A percentile compares a stretch with the other conserved stretches of the same genome.
phyloP scores from a whole-genome alignment of 2,888 invertebrate genomes.

The Mesopsocus fuscifrons region DNA sequence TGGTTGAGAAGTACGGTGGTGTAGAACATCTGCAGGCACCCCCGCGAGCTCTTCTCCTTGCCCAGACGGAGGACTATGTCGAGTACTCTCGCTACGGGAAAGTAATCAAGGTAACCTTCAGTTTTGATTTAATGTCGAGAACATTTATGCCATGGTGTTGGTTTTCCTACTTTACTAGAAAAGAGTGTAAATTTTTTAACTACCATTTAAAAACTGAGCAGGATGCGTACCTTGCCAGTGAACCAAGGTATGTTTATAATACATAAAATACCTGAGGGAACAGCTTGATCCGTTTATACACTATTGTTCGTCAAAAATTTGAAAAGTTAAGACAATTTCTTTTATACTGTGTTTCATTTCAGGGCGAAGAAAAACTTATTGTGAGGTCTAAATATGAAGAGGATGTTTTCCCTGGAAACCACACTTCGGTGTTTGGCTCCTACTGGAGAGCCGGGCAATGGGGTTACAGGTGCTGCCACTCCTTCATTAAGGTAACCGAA shows the following conservation, averaged over 20 bases:
- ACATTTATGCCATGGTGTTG: background rate
- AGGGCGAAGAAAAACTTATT: constrained; percentile 72
- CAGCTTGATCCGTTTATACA: no score
- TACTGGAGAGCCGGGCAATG: constrained; percentile 84
- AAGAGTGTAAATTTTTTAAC: background rate
- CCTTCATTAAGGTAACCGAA: constrained; percentile 54
- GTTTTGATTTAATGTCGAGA: background rate
- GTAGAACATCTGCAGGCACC: constrained; percentile 78
- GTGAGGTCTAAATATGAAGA: constrained; percentile 86
- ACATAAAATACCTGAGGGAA: no score
- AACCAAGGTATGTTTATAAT: no score
- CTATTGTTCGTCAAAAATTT: no score
- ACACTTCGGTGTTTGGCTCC: constrained; percentile 90
- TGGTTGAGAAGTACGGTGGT: constrained; percentile 86
- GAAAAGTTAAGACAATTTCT: no score
- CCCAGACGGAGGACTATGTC: constrained; percentile 90
- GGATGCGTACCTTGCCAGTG: no score
- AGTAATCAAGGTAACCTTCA: constrained; percentile 31
- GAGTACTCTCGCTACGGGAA: constrained; percentile 91
- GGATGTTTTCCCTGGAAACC: constrained; percentile 81
- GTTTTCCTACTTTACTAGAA: constrained; percentile 8
- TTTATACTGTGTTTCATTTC: no score
- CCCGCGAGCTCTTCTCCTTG: constrained; percentile 70
- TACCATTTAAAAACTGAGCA: no score
- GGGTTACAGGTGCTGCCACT: constrained; percentile 95